Evolutionary conservation across 2,797 vertebrate genomes (phyloP), one percentile per base, ranked within the genome.

Genomic region (Peromyscus attwateri): DNA sequence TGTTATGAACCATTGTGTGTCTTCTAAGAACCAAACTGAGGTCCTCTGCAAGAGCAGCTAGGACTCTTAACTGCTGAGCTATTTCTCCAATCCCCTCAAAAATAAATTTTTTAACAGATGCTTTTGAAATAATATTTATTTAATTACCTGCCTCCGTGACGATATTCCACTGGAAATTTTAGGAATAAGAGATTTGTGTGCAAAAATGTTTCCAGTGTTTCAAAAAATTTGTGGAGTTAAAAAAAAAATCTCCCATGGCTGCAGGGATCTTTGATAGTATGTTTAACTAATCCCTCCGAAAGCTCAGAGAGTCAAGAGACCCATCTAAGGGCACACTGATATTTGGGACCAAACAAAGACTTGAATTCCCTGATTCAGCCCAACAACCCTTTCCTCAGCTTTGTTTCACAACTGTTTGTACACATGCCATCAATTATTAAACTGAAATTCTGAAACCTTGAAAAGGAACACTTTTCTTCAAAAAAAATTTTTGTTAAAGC

Each of bases 371-470:
- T 23, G 82, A 71, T 70, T 87, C 37, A 75, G 76, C 57, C 91
- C 75, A 85, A 88, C 79, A 46, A 90, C 46, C 52, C 88, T 66
- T 92, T 49, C 88, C 89, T n/a, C 14, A 16, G 3, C n/a, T 88
- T 25, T 37, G 49, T 34, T 60, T 23, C 29, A 37, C 73, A 96
- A 73, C 4, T 94, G 77, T 94, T 97, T 92, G 55, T 88, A 95
- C 93, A 93, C 91, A 96, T 93, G 90, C 83, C 97, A 93, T 80
- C 71, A 96, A 96, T 97, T 96, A 97, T 96, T 96, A 94, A 96
- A 75, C 77, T 34, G 40, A 90, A 95, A 89, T 94, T 96, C 82
- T 62, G 46, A 96, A 96, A 91, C 43, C 57, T 77, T 89, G 40
- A 91, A 95, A 95, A 96, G 19, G 23, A 96, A 89, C 9, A 14